phyloP scores from a whole-genome alignment of 2,797 vertebrate genomes.

The Anabas testudineus region DNA sequence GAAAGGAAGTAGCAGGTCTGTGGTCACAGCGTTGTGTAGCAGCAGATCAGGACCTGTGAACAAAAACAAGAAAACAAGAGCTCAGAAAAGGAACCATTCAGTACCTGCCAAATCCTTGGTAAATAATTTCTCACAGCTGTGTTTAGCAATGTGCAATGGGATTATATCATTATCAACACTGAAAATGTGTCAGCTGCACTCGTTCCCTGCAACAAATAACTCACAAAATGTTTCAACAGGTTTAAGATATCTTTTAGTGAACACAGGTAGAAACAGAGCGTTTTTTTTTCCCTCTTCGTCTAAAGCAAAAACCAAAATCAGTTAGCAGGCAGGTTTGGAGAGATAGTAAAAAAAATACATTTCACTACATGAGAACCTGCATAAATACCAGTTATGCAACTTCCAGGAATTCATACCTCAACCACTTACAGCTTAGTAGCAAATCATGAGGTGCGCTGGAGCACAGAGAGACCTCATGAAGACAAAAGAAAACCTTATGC shows the following conservation, averaged over 20 bases:
- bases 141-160: constrained; percentile 14
- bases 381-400: constrained; percentile 55
- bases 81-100: constrained; percentile 56
- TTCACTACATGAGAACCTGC: constrained; percentile 25
- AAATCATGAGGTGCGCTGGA: constrained; percentile 33
- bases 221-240: background rate
- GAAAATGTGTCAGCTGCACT: background rate
- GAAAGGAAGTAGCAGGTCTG: constrained; percentile 42
- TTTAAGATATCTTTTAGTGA: constrained; percentile 25
- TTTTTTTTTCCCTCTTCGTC: constrained; percentile 18
- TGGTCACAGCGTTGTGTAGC: constrained; percentile 37
- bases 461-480: constrained; percentile 18
- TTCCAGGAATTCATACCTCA: constrained; percentile 63
- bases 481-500: constrained; percentile 30
- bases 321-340: background rate
- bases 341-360: background rate
- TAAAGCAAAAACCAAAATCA: no score
- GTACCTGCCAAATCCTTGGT: constrained; percentile 35
- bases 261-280: background rate
- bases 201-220: background rate
- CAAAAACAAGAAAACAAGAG: constrained; percentile 54
- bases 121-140: constrained; percentile 23
- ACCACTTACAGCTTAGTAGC: constrained; percentile 19
- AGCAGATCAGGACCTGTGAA: constrained; percentile 67
- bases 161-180: constrained; percentile 34